Evolutionary conservation across 2,113 vertebrate genomes (phyloP), one percentile per base, ranked within the genome.

Genomic region (Microcebus ravelobensis): DNA sequence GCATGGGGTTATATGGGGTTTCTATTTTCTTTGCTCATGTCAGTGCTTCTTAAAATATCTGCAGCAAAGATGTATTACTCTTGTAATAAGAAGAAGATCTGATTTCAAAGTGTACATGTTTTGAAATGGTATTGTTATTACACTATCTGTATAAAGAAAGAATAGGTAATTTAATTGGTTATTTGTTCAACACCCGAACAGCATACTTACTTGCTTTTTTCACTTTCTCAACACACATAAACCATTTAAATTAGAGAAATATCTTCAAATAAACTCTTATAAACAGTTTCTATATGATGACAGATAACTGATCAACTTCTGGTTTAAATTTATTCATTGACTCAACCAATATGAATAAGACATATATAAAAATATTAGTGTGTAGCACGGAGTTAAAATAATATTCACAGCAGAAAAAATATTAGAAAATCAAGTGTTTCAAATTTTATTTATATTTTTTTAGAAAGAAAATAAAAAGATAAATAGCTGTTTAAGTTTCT

Each of bases 281-380:
- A 87, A 91, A 39, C 52, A 81, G 6, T 68, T 70, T 74, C 13
- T 79, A 0, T 29, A 73, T 86, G 20, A 65, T 67, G 42, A 83
- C 31, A 96, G 34, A 74, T 3, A 87, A 82, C 8, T 36, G 70
- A 90, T 83, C 4, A 87, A 74, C 36, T 89, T 4, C 10, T 93
- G 59, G 17, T 76, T 87, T 89, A 85, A 95, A 85, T 93, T 52
- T 93, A 63, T 76, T 95, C 18, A 87, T 21, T 83, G 52, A 96
- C 73, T 92, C 34, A 82, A 87, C 21, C 84, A 87, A 63, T 50
- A 39, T 79, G 34, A 68, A 55, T 65, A 91, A 82, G 5, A 45
- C 42, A 29, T 52, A 6, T 42, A 0, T 42, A 81, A 45, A 86
- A 71, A 73, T 92, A 82, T 83, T 45, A 73, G 36, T 91, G 18